A percentile compares a stretch with the other conserved stretches of the same genome.
Conservation (phyloP, 2,113 vertebrate species). For the Gila orcuttii region DNA sequence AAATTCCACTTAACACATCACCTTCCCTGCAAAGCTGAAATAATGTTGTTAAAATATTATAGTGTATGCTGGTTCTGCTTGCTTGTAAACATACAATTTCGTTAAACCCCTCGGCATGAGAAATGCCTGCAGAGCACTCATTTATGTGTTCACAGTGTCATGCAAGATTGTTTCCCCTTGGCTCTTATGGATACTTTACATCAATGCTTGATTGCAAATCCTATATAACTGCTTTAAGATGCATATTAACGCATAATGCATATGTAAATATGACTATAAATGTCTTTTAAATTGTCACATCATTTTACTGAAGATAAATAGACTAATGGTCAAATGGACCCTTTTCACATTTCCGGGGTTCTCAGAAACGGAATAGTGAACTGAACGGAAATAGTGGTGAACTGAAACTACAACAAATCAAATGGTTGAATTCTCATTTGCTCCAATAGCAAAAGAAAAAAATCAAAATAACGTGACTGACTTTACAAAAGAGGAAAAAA, state of each 20-base stretch:
- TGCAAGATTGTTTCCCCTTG: background rate
- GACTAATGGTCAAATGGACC: background rate
- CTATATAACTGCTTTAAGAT: background rate
- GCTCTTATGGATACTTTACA: background rate
- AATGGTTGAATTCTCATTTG: background rate
- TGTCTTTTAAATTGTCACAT: background rate
- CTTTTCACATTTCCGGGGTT: background rate
- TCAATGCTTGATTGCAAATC: background rate
- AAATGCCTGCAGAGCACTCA: background rate
- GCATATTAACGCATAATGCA: no score
- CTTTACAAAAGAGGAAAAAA: background rate
- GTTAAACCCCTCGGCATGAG: background rate
- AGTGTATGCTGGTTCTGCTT: background rate
- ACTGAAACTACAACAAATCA: background rate
- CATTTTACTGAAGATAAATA: background rate
- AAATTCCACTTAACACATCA: background rate
- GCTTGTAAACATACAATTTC: background rate
- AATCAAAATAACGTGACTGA: background rate
- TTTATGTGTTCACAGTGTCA: background rate
- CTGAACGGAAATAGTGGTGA: background rate
- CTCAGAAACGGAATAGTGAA: background rate
- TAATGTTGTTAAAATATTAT: slow-evolving; percentile 7
- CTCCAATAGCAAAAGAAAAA: background rate
- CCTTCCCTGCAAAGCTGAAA: slow-evolving; percentile 1
- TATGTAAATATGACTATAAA: background rate